Percentiles rank a stretch among this genome's conserved stretches.
phyloP scores from a whole-genome alignment of 2,797 vertebrate genomes.

The Gila robusta region DNA sequence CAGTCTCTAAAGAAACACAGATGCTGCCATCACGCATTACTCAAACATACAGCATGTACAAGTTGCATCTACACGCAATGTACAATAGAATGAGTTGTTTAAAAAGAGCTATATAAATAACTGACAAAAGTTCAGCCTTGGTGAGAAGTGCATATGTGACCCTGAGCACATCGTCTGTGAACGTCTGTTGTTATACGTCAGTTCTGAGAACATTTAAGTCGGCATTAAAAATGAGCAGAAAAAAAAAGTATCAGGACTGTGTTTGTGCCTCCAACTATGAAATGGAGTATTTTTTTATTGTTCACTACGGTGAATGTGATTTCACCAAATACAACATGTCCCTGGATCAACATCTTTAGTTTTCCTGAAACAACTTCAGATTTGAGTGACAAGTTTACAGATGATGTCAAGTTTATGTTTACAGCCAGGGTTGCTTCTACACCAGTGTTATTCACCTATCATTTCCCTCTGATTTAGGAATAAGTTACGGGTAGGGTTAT shows the following conservation, averaged over 20 bases:
- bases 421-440: too few relatives aligned
- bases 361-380: neutral
- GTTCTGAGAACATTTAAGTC: neutral
- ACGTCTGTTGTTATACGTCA: neutral
- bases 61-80: neutral
- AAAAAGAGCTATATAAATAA: neutral
- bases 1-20: neutral
- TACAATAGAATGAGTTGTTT: neutral
- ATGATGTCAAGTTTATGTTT: neutral
- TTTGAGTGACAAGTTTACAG: neutral
- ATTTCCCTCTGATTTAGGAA: too few relatives aligned
- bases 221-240: neutral
- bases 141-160: neutral
- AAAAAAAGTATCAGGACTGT: neutral
- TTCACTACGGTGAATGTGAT: too few relatives aligned
- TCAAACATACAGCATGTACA: neutral
- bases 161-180: neutral
- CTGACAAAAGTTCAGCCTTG: neutral
- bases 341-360: too few relatives aligned
- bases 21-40: neutral
- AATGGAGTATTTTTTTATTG: too few relatives aligned
- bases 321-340: neutral
- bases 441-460: too few relatives aligned
- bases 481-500: too few relatives aligned
- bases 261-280: neutral